These are phyloP conservation scores for Oreotragus oreotragus DNA, from an alignment of 2,113 vertebrate genomes.

Conservation along the genomic window DNA sequence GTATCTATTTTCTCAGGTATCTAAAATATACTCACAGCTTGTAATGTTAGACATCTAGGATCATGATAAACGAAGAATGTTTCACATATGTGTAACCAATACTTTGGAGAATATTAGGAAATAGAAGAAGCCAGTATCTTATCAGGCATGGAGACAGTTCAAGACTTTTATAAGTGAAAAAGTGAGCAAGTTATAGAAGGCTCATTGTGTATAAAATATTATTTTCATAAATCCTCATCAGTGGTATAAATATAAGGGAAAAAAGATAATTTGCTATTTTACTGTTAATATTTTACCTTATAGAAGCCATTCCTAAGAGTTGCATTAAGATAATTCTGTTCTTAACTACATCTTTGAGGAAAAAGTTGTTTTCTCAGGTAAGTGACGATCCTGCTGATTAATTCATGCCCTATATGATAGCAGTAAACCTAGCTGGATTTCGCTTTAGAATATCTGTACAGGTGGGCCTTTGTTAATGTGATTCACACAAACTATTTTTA, in stretches of 20 bases:
- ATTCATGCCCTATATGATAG: slow-evolving; percentile 13
- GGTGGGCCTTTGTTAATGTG: slow-evolving; percentile 49
- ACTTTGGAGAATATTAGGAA: slow-evolving; percentile 72
- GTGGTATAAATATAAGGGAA: slow-evolving; percentile 46
- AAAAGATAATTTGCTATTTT: slow-evolving; percentile 43
- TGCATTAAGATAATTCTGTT: background rate
- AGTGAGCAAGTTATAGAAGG: slow-evolving; percentile 67
- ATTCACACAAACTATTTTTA: slow-evolving; percentile 42
- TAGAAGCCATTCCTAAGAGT: slow-evolving; percentile 35
- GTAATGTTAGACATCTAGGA: slow-evolving; percentile 70
- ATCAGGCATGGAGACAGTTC: slow-evolving; percentile 55
- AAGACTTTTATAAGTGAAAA: slow-evolving; percentile 67
- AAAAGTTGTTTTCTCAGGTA: background rate
- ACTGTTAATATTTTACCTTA: slow-evolving; percentile 42
- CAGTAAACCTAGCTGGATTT: slow-evolving; percentile 42
- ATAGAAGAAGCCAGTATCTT: slow-evolving; percentile 69
- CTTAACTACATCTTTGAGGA: background rate
- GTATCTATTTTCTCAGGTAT: slow-evolving; percentile 68
- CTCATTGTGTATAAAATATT: slow-evolving; percentile 64
- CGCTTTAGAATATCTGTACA: background rate
- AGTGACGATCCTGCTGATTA: slow-evolving; percentile 53
- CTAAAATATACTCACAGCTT: slow-evolving; percentile 74
- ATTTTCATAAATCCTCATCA: slow-evolving; percentile 60
- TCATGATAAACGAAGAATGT: slow-evolving; percentile 72
- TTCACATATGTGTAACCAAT: slow-evolving; percentile 72